Percentiles rank a stretch among this genome's conserved stretches.
Conservation (phyloP, 1,140 invertebrate genomes). For the Leptinotarsa undecemlineata region DNA sequence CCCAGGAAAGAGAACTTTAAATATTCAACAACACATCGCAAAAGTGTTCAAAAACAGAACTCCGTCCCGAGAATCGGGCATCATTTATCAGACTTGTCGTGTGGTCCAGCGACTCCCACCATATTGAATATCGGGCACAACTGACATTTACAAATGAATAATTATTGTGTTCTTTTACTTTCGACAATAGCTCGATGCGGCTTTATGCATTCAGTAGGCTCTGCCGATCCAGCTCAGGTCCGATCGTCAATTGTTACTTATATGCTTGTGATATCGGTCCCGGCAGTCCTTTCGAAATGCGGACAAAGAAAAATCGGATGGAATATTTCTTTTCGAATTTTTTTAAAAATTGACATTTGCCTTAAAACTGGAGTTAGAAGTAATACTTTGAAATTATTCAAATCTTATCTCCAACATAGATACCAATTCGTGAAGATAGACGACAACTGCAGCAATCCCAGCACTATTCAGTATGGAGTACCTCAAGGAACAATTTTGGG, state of each 20-base stretch:
- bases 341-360: too few species aligned
- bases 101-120: constrained; percentile 50
- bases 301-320: not conserved
- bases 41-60: constrained; percentile 42
- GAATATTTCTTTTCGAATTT: not conserved
- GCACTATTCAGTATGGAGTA: too few species aligned
- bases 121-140: constrained; percentile 52
- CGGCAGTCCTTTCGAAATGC: not conserved
- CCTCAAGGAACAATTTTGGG: too few species aligned
- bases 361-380: too few species aligned
- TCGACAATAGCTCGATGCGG: constrained; percentile 44
- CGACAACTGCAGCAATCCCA: too few species aligned
- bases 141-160: constrained; percentile 54
- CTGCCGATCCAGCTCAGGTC: constrained; percentile 23
- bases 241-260: constrained; percentile 26
- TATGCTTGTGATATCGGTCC: constrained; percentile 2
- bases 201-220: constrained; percentile 33
- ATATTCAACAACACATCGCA: constrained; percentile 36
- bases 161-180: constrained; percentile 54
- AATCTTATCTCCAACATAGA: too few species aligned
- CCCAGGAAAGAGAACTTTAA: constrained; percentile 25
- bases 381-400: too few species aligned
- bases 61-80: constrained; percentile 49
- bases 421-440: too few species aligned
- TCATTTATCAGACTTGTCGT: constrained; percentile 52